Conservation (phyloP, 2,888 invertebrate species). For the Blastobasis lacticolella region DNA sequence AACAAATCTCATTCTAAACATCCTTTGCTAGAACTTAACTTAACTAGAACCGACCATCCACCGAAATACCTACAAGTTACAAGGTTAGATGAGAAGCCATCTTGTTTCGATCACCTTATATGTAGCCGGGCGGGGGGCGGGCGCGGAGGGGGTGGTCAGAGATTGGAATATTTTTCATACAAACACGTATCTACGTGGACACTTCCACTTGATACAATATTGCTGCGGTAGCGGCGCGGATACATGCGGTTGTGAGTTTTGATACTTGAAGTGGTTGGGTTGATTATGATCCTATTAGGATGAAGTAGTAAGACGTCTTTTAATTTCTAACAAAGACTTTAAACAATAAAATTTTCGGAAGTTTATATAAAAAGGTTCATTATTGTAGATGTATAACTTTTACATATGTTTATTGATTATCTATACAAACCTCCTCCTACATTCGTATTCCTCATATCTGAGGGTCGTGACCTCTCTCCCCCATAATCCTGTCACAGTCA, state of each 20-base stretch:
- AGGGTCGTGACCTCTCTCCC: no score
- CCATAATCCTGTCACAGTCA: no score
- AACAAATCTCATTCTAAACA: neutral
- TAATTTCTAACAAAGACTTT: no score
- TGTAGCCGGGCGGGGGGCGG: slow-evolving; percentile 13
- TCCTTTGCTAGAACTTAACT: neutral
- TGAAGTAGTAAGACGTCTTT: no score
- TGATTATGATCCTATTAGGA: neutral
- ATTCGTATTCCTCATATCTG: no score
- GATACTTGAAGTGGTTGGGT: neutral
- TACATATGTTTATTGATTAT: no score
- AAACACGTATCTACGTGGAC: slow-evolving; percentile 73
- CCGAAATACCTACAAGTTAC: no score
- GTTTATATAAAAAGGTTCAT: no score
- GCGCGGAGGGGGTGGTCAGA: slow-evolving; percentile 28
- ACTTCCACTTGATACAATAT: slow-evolving; percentile 70
- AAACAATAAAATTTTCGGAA: no score
- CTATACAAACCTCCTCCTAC: no score
- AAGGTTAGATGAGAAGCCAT: slow-evolving; percentile 28
- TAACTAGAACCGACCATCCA: neutral
- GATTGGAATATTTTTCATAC: slow-evolving; percentile 76
- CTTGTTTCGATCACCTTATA: slow-evolving; percentile 53
- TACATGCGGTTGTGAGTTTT: slow-evolving; percentile 30
- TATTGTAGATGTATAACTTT: no score
- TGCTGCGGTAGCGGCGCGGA: slow-evolving; percentile 37